Conservation (phyloP, 2,888 invertebrate species). For the Polyploca ridens region DNA sequence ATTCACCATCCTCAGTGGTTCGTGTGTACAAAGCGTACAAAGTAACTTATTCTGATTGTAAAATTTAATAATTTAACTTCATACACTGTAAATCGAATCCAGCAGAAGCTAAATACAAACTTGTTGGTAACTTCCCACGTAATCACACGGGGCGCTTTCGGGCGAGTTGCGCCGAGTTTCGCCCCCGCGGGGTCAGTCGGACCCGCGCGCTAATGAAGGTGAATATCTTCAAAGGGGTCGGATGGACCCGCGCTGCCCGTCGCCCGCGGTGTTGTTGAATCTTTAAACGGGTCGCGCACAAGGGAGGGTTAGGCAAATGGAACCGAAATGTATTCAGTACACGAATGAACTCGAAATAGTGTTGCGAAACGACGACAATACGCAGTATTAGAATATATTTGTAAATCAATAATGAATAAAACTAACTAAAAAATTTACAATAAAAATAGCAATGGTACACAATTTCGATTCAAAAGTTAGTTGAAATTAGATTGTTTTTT, state of each 20-base stretch:
- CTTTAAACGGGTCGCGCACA: slow-evolving; percentile 69
- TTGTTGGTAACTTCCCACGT: slow-evolving; percentile 18
- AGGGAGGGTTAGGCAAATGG: slow-evolving; percentile 57
- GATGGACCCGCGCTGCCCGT: slow-evolving; percentile 54
- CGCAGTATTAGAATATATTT: no score
- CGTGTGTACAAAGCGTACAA: not conserved
- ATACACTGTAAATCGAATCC: slow-evolving; percentile 13
- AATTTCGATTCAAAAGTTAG: no score
- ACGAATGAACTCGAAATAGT: slow-evolving; percentile 27
- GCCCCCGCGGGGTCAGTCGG: slow-evolving; percentile 67
- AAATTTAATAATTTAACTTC: slow-evolving; percentile 1
- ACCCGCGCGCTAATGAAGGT: slow-evolving; percentile 77
- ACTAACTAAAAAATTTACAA: no score
- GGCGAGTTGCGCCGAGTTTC: slow-evolving; percentile 29
- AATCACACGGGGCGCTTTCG: slow-evolving; percentile 26
- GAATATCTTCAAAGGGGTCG: slow-evolving; percentile 79
- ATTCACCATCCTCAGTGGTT: not conserved
- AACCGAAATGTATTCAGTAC: slow-evolving; percentile 54
- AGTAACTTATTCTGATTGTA: not conserved
- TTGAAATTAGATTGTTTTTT: no score
- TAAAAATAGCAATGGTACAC: no score
- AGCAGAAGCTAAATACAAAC: slow-evolving; percentile 5
- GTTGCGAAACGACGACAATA: not conserved
- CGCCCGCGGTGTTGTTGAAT: slow-evolving; percentile 76
- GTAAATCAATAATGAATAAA: no score